phyloP scores from a whole-genome alignment of 1,140 invertebrate species.

The Cepaea nemoralis region DNA sequence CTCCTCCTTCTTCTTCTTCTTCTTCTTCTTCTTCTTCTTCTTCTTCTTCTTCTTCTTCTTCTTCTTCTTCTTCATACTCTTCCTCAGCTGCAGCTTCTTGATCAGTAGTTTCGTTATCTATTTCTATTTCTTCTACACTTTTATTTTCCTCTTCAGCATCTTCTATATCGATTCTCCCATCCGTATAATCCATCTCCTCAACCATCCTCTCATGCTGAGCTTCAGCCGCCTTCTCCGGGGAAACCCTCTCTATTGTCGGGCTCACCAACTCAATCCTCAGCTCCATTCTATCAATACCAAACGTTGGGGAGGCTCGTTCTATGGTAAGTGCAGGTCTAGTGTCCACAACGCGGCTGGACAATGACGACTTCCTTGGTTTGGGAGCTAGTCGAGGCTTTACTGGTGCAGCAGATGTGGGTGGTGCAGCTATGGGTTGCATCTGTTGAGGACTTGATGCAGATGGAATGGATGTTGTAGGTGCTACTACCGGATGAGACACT shows the following conservation, averaged over 20 bases:
- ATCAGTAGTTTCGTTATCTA: neutral
- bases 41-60: constrained; percentile 8
- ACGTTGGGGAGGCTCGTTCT: neutral
- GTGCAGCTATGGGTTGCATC: neutral
- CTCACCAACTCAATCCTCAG: neutral
- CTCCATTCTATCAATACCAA: neutral
- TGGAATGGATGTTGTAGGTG: neutral
- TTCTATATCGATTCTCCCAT: neutral
- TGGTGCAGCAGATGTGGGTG: neutral
- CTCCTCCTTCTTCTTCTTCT: neutral
- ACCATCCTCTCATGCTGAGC: neutral
- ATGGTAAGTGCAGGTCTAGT: neutral
- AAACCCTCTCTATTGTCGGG: neutral
- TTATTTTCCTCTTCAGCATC: constrained; percentile 21
- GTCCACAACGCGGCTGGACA: neutral
- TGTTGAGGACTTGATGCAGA: neutral
- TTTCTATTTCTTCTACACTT: neutral
- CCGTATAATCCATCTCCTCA: neutral
- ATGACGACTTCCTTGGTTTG: neutral
- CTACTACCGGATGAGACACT: neutral
- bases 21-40: neutral
- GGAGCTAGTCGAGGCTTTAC: neutral
- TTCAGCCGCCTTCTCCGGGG: neutral
- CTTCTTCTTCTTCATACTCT: neutral
- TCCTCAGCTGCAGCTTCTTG: constrained; percentile 14